Percentiles rank a stretch among this genome's conserved stretches.
phyloP scores from a whole-genome alignment of 2,113 vertebrate genomes.

The Mellivora capensis region DNA sequence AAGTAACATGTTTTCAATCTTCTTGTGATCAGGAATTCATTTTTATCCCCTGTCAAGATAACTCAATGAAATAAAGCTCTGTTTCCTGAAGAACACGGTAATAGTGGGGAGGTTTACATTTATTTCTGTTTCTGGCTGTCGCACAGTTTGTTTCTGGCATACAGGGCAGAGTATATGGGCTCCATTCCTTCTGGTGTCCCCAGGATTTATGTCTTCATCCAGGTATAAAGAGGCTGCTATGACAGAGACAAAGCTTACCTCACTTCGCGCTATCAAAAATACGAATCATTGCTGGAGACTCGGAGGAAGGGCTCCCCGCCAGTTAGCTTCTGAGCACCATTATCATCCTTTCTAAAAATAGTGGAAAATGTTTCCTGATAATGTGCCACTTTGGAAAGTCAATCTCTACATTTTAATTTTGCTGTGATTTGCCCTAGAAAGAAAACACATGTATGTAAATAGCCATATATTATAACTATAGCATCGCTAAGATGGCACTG shows the following conservation, averaged over 20 bases:
- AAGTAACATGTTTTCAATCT: not conserved
- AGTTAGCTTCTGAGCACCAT: not conserved
- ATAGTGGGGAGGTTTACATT: not conserved
- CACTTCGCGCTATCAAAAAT: not conserved
- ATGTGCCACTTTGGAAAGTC: not conserved
- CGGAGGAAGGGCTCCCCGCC: not conserved
- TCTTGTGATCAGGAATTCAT: not conserved
- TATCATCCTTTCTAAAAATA: slow-evolving; percentile 18
- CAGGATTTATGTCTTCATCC: slow-evolving; percentile 26
- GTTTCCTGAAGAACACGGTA: not conserved
- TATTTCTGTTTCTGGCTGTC: slow-evolving; percentile 22
- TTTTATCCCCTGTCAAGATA: not conserved
- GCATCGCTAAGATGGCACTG: not conserved
- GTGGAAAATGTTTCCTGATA: not conserved
- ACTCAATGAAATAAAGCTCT: slow-evolving; percentile 23
- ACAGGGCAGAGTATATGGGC: not conserved
- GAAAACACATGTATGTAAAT: not conserved
- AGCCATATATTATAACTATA: not conserved
- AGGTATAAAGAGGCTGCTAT: not conserved
- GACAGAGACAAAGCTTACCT: slow-evolving; percentile 33
- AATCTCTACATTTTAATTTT: not conserved
- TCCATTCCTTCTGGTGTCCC: not conserved
- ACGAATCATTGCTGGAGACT: not conserved
- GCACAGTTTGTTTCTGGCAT: not conserved
- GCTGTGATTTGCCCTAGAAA: not conserved